Conservation (phyloP, 2,888 invertebrate species). For the Amorpha juglandis region DNA sequence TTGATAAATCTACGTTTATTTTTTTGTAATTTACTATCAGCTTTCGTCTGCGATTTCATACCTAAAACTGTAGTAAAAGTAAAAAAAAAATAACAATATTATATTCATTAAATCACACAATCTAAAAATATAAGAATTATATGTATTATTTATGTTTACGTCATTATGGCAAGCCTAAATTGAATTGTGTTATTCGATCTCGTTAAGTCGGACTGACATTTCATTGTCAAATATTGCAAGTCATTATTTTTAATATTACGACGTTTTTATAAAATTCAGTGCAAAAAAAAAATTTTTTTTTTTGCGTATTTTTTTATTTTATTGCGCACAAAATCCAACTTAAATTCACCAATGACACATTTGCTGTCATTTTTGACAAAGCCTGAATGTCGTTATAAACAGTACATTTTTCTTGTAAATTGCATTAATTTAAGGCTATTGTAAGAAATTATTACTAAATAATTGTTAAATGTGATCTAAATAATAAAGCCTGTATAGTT, state of each 20-base stretch:
- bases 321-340: slow-evolving; percentile 9
- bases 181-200: slow-evolving; percentile 10
- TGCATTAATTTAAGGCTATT: slow-evolving; percentile 31
- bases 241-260: slow-evolving; percentile 22
- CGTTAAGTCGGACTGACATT: slow-evolving; percentile 4
- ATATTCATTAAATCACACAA: too few relatives aligned
- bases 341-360: slow-evolving; percentile 1
- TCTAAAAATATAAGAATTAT: too few relatives aligned
- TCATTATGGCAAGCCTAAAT: slow-evolving; percentile 4
- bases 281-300: slow-evolving; percentile 32
- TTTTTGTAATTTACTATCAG: too few relatives aligned
- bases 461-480: slow-evolving; percentile 63
- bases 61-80: too few relatives aligned
- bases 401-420: slow-evolving; percentile 28
- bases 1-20: too few relatives aligned
- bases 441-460: slow-evolving; percentile 43
- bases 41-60: too few relatives aligned
- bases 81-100: too few relatives aligned
- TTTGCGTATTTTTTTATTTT: background rate
- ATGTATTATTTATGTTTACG: too few relatives aligned
- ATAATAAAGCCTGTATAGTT: slow-evolving; percentile 42
- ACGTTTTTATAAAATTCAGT: slow-evolving; percentile 31
- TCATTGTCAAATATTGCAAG: slow-evolving; percentile 14
- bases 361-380: slow-evolving; percentile 32
- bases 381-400: background rate